Evolutionary conservation across 2,113 vertebrate genomes (phyloP).

Genomic region (Sitta europaea): DNA sequence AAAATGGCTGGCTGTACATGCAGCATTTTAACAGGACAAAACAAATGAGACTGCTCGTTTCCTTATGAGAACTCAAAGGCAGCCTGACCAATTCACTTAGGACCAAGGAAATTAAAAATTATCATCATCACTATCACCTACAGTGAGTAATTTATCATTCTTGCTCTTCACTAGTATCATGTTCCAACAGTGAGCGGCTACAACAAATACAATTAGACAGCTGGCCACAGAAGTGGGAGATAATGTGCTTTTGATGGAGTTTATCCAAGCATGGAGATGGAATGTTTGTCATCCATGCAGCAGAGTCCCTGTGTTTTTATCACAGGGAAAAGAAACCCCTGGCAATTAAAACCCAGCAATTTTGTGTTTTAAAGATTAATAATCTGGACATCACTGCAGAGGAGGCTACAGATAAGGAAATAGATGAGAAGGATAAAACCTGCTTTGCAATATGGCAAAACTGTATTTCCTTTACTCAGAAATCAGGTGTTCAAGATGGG

Average conservation of each 20-base stretch:
- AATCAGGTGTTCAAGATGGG: not conserved
- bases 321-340: constrained; percentile 56
- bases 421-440: not conserved
- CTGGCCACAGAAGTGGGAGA: constrained; percentile 78
- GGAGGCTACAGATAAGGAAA: not conserved
- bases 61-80: constrained; percentile 39
- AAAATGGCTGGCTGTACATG: not conserved
- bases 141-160: constrained; percentile 96
- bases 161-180: constrained; percentile 81
- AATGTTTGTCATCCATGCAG: constrained; percentile 80
- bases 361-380: constrained; percentile 14
- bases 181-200: constrained; percentile 85
- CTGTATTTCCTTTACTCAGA: not conserved
- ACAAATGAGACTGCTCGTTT: constrained; percentile 45
- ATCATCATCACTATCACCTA: constrained; percentile 89
- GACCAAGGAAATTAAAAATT: constrained; percentile 94
- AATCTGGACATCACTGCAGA: not conserved
- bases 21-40: constrained; percentile 52
- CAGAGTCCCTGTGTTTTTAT: constrained; percentile 40
- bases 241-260: constrained; percentile 99
- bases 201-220: constrained; percentile 94
- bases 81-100: constrained; percentile 65
- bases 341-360: constrained; percentile 25
- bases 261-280: constrained; percentile 92
- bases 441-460: accelerated